Evolutionary conservation across 2,888 invertebrate genomes (phyloP).

Genomic region (Chydorus sphaericus): DNA sequence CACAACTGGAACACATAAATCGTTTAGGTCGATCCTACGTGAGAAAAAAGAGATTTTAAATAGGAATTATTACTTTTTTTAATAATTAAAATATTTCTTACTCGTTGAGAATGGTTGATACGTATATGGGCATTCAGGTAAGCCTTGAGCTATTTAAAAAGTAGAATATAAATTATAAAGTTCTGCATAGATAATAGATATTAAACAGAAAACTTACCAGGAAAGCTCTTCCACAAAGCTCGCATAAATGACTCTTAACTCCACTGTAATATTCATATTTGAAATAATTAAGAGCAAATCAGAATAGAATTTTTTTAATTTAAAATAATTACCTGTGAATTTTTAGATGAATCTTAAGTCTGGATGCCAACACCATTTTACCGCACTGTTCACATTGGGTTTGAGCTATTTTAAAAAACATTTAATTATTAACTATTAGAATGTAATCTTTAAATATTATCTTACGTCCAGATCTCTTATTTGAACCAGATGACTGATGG

Average conservation of each 20-base stretch:
- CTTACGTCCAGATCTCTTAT: background rate
- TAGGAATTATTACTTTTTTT: too few relatives aligned
- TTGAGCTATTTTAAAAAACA: background rate
- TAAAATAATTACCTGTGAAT: too few relatives aligned
- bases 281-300: too few relatives aligned
- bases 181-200: too few relatives aligned
- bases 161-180: too few relatives aligned
- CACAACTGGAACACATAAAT: background rate
- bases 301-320: too few relatives aligned
- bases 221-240: background rate
- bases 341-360: background rate
- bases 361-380: background rate
- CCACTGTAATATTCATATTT: too few relatives aligned
- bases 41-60: too few relatives aligned
- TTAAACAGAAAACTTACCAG: too few relatives aligned
- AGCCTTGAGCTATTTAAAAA: background rate
- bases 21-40: background rate
- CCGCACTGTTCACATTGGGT: conserved; percentile 1
- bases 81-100: too few relatives aligned
- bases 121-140: background rate
- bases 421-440: background rate
- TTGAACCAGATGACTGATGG: background rate
- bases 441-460: background rate
- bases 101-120: background rate
- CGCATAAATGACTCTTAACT: background rate